Evolutionary conservation across 1,140 invertebrate species (phyloP), one percentile per base, ranked within the genome.

Genomic region (Drosophila pseudoobscura): DNA sequence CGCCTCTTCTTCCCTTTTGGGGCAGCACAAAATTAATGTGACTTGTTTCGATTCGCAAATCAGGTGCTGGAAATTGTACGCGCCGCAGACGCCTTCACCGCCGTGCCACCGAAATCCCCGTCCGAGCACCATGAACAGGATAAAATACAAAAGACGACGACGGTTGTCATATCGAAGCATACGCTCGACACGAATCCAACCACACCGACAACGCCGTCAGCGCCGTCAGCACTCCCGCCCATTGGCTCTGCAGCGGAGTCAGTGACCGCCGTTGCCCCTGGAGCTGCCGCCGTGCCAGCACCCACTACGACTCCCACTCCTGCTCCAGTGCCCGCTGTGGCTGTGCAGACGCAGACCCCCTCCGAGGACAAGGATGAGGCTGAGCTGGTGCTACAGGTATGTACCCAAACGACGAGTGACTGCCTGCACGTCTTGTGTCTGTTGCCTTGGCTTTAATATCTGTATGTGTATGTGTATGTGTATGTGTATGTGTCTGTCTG

Each of bases 161-260:
- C 97, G n/a, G 96, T 98, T 77, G 96, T 97, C 17, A 97, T 98
- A 96, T 97, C 96, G 91, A 97, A 97, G 92, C 97, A 98, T 91
- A 97, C 96, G 39, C 92, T 97, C 57, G 91, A 92, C 62, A 92
- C 91, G 43, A 89, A 91, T 74, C 89, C 90, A n/a, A 78, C 83
- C 51, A 84, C 80, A 24, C 90, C 78, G 55, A 78, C 85, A 58
- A 84, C 89, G 15, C 70, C 89, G 45, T 52, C 89, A 17, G 17
- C 17, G n/a, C 70, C 89, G 43, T 50, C 79, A 29, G 46, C 78
- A 24, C 57, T 66, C 20, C 72, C 80, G 0, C 56, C 84, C 76
- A 41, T 75, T 56, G 46, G 35, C 35, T 39, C 39, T 41, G 22
- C 41, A 57, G 45, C 56, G 3, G 73, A 82, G 60, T 63, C 69